phyloP scores from a whole-genome alignment of 2,113 vertebrate genomes.

The Felis chaus region DNA sequence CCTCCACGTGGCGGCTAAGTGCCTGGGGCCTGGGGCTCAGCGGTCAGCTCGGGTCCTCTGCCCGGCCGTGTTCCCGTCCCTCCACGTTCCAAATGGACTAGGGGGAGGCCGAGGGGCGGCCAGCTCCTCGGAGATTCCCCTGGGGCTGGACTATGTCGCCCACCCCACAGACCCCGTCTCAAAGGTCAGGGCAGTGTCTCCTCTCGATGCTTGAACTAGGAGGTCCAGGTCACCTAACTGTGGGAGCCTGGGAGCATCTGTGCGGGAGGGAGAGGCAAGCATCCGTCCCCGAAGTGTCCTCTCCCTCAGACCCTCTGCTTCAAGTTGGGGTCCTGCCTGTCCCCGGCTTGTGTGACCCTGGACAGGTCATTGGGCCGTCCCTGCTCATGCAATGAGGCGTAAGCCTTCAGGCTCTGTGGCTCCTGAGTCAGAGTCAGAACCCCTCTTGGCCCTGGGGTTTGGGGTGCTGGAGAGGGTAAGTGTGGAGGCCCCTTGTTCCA shows the following conservation, averaged over 20 bases:
- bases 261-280: not conserved
- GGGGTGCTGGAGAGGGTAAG: not conserved
- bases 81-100: not conserved
- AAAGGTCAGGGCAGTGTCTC: not conserved
- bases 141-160: not conserved
- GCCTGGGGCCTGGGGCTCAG: not conserved
- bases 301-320: not conserved
- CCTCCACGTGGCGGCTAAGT: not conserved
- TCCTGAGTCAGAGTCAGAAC: not conserved
- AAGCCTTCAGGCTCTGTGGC: not conserved
- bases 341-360: not conserved
- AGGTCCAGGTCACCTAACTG: not conserved
- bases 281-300: fast-evolving
- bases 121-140: not conserved
- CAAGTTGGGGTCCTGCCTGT: not conserved
- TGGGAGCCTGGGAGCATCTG: not conserved
- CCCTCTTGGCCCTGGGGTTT: not conserved
- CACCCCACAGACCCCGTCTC: fast-evolving
- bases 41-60: fast-evolving
- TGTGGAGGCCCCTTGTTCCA: not conserved
- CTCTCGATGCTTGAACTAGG: not conserved
- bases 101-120: not conserved
- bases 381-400: fast-evolving
- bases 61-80: not conserved
- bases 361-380: not conserved